A percentile compares a stretch with the other conserved stretches of the same genome.
Conservation (phyloP, 1,140 invertebrate genomes). For the Caenorhabditis tropicalis region DNA sequence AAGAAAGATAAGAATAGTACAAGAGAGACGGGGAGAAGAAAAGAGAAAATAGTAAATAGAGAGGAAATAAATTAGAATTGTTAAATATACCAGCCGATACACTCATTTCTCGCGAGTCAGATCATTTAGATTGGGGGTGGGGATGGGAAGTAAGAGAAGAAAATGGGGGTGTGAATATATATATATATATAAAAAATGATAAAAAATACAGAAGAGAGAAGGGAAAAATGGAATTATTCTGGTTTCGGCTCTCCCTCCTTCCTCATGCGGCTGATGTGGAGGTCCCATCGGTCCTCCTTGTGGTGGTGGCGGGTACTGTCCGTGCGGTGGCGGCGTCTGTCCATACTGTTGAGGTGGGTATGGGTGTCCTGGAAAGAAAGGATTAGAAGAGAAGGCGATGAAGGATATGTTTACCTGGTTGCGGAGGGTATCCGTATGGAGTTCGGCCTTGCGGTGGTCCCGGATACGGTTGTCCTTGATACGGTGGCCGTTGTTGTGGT, state of each 20-base stretch:
- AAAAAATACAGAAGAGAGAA: neutral
- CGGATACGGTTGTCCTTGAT: constrained; percentile 14
- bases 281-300: constrained; percentile 23
- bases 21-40: no score
- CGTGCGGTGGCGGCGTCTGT: constrained; percentile 22
- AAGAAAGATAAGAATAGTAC: no score
- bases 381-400: neutral
- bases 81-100: no score
- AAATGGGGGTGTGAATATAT: neutral
- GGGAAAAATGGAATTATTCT: constrained; percentile 12
- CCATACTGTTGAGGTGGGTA: neutral
- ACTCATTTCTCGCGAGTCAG: no score
- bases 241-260: constrained; percentile 9
- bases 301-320: constrained; percentile 30
- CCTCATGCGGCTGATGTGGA: neutral
- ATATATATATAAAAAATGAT: neutral
- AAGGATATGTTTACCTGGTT: constrained; percentile 8
- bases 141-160: no score
- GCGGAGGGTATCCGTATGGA: constrained; percentile 46
- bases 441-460: constrained; percentile 9
- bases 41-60: no score
- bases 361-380: neutral
- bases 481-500: neutral
- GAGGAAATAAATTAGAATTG: no score
- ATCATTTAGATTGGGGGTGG: no score